Conservation (phyloP, 1,140 invertebrate genomes). For the Pogonognathellus flavescens region DNA sequence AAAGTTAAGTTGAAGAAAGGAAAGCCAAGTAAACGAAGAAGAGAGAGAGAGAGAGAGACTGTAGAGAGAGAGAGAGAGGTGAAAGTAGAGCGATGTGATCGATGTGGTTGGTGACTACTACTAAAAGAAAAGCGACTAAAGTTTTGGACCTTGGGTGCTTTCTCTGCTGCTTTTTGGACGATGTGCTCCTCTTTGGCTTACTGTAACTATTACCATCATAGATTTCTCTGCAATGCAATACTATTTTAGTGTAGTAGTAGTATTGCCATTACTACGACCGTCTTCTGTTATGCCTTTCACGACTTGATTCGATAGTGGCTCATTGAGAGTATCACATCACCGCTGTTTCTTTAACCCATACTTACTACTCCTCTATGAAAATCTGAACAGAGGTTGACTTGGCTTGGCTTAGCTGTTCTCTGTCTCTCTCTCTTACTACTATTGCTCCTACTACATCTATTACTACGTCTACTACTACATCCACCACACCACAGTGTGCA, state of each 20-base stretch:
- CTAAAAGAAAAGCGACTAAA: constrained; percentile 50
- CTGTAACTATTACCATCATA: constrained; percentile 22
- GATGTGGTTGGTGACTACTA: constrained; percentile 49
- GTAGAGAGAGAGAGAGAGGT: constrained; percentile 68
- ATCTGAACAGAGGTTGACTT: constrained; percentile 24
- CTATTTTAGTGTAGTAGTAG: not conserved
- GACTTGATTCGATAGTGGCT: constrained; percentile 44
- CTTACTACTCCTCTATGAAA: not conserved
- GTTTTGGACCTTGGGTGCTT: constrained; percentile 37
- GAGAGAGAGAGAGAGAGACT: not conserved
- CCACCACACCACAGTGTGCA: constrained; percentile 5
- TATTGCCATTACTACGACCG: not conserved
- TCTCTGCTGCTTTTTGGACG: constrained; percentile 25
- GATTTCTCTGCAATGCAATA: constrained; percentile 47
- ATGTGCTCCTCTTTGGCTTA: constrained; percentile 27
- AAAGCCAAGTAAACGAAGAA: not conserved
- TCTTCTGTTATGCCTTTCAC: not conserved
- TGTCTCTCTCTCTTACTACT: not conserved
- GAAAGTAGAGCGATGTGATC: constrained; percentile 49
- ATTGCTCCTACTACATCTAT: not conserved
- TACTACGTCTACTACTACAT: not conserved
- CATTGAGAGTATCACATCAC: constrained; percentile 40
- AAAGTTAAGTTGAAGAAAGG: too few species aligned
- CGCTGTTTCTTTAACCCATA: constrained; percentile 31
- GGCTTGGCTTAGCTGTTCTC: not conserved